Percentiles rank a stretch among this genome's conserved stretches.
These are phyloP conservation scores for Pseudanteris insignis DNA, from an alignment of 2,888 invertebrate genomes.

Conservation along the genomic window DNA sequence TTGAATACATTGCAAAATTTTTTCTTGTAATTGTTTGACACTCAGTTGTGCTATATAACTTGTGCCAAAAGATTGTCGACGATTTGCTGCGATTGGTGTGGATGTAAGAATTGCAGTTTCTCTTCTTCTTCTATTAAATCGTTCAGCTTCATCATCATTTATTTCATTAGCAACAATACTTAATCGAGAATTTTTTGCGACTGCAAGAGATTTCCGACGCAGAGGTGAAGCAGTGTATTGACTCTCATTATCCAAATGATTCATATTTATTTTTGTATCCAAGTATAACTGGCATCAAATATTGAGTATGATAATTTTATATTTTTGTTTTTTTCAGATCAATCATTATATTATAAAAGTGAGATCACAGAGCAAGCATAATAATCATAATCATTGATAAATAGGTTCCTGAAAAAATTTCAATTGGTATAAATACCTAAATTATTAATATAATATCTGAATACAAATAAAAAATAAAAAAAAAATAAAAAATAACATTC, in stretches of 20 bases:
- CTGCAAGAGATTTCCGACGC: constrained; percentile 49
- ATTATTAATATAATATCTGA: too few relatives aligned
- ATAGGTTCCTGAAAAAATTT: too few relatives aligned
- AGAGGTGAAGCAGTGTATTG: constrained; percentile 46
- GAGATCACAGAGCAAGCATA: too few relatives aligned
- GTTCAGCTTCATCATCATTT: constrained; percentile 60
- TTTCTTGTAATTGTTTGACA: constrained; percentile 51
- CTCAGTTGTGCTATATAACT: constrained; percentile 49
- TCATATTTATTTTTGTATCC: constrained; percentile 8
- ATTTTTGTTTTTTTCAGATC: background rate
- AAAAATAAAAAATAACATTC: too few relatives aligned
- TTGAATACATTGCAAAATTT: constrained; percentile 57
- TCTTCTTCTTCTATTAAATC: constrained; percentile 45
- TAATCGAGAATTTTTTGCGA: constrained; percentile 7
- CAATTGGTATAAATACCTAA: too few relatives aligned
- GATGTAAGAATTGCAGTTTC: constrained; percentile 21
- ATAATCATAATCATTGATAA: too few relatives aligned
- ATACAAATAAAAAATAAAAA: too few relatives aligned
- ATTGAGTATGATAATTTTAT: background rate
- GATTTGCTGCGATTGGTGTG: constrained; percentile 2
- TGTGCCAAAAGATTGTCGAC: constrained; percentile 52
- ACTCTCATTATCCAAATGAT: background rate
- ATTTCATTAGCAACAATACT: constrained; percentile 32
- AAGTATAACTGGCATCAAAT: background rate
- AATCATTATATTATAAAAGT: too few relatives aligned